Evolutionary conservation across 2,888 invertebrate species (phyloP).

Genomic region (Drosophila leonis): DNA sequence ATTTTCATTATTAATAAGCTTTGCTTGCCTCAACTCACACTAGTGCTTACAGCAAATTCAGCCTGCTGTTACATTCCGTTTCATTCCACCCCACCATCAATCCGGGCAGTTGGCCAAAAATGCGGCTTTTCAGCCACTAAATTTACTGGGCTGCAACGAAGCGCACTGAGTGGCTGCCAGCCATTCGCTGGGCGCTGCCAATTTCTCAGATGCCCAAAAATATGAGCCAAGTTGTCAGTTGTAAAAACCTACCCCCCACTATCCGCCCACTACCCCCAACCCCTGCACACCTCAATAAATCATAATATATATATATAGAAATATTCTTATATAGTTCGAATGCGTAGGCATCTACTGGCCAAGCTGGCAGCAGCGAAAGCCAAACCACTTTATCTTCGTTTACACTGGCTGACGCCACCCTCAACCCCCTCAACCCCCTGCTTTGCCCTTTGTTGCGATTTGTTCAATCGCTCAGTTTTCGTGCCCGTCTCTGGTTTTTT

Average conservation of each 20-base stretch:
- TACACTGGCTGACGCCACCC: conserved; percentile 20
- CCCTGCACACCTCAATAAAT: background rate
- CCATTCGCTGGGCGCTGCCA: conserved; percentile 58
- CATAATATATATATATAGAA: background rate
- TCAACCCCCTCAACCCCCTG: background rate
- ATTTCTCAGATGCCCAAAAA: conserved; percentile 62
- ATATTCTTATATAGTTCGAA: conserved; percentile 9
- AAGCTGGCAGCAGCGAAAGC: conserved; percentile 51
- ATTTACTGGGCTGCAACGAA: conserved; percentile 60
- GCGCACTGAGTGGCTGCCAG: conserved; percentile 57
- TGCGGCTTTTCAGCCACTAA: conserved; percentile 35
- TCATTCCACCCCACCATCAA: background rate
- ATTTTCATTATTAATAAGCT: too few relatives aligned
- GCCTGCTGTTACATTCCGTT: background rate
- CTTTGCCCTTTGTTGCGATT: conserved; percentile 53
- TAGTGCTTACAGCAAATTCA: background rate
- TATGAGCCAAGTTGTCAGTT: conserved; percentile 67
- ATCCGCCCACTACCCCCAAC: background rate
- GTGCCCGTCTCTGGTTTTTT: background rate
- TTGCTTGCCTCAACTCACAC: background rate
- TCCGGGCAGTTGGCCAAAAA: conserved; percentile 44
- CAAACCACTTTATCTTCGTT: conserved; percentile 68
- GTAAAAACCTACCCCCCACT: background rate
- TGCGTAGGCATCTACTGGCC: conserved; percentile 41
- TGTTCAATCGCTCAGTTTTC: conserved; percentile 43